Evolutionary conservation across 2,797 vertebrate species (phyloP).

Genomic region (Otus scops): DNA sequence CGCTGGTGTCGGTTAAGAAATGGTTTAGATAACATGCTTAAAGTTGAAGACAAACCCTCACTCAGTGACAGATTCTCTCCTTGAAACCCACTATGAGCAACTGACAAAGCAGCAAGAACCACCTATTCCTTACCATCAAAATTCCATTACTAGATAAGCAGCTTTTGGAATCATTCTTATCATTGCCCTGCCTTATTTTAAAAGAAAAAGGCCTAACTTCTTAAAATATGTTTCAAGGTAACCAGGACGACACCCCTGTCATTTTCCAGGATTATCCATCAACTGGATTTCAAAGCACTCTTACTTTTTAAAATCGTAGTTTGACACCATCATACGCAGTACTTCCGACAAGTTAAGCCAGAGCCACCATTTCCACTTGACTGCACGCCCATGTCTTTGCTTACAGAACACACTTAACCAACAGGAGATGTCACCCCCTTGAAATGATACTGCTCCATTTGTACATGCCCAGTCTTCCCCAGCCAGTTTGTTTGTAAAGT

Average conservation of each 20-base stretch:
- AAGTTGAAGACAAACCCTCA: neutral
- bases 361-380: neutral
- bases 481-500: neutral
- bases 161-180: neutral
- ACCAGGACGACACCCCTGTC: neutral
- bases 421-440: neutral
- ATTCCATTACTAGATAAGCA: neutral
- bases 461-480: neutral
- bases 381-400: neutral
- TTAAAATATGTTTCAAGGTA: neutral
- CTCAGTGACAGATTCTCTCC: neutral
- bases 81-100: neutral
- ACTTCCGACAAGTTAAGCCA: neutral
- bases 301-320: neutral
- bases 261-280: neutral
- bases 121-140: neutral
- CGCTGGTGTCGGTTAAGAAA: neutral
- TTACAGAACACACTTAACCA: neutral
- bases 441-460: neutral
- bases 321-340: fast-evolving
- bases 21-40: neutral
- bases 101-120: neutral
- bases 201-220: neutral
- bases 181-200: neutral
- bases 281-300: neutral